Evolutionary conservation across 2,888 invertebrate species (phyloP).

Genomic region (Stenodema calcarata): DNA sequence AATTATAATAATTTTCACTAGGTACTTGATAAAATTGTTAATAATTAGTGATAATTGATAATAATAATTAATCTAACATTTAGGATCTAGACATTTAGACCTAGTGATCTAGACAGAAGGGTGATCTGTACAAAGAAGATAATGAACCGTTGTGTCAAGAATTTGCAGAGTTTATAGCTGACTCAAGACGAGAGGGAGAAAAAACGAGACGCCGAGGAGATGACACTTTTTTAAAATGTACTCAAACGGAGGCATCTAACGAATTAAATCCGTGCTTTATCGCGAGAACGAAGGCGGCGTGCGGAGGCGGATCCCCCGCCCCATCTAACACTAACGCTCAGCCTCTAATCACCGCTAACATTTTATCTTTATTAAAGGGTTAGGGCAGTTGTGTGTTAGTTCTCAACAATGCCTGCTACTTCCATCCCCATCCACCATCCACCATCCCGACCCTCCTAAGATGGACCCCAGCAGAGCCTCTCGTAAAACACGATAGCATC

Average conservation of each 20-base stretch:
- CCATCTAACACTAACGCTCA: neutral
- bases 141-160: too few species aligned
- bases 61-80: too few species aligned
- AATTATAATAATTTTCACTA: too few species aligned
- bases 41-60: too few species aligned
- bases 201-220: neutral
- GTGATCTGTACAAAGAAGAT: too few species aligned
- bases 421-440: too few species aligned
- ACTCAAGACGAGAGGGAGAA: neutral
- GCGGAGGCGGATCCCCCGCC: neutral
- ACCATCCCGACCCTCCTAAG: too few species aligned
- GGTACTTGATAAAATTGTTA: too few species aligned
- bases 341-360: constrained; percentile 29
- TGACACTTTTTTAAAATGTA: constrained; percentile 6
- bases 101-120: too few species aligned
- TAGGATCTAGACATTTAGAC: too few species aligned
- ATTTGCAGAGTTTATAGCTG: neutral
- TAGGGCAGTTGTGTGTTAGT: constrained; percentile 20
- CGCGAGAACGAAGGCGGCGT: neutral
- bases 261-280: constrained; percentile 24
- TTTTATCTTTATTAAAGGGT: constrained; percentile 18
- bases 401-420: neutral
- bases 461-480: neutral
- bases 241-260: constrained; percentile 10
- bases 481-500: constrained; percentile 36